Conservation (phyloP, 2,888 invertebrate genomes). For the Carcina quercana region DNA sequence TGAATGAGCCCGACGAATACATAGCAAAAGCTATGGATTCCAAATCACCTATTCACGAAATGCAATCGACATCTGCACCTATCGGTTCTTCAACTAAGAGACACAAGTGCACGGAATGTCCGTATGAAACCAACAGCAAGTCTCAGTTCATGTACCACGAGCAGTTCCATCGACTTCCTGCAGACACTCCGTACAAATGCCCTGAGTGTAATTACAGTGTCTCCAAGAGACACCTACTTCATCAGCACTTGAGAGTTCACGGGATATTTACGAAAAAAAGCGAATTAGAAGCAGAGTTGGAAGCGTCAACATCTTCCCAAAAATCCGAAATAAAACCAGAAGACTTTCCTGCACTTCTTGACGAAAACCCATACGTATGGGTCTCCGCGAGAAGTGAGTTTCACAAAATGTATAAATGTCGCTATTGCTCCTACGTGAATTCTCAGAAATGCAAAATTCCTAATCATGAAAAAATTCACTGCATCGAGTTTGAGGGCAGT, state of each 20-base stretch:
- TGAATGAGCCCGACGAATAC: slow-evolving; percentile 74
- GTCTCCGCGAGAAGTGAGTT: slow-evolving; percentile 82
- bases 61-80: slow-evolving; percentile 19
- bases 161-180: slow-evolving; percentile 83
- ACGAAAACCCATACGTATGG: slow-evolving; percentile 83
- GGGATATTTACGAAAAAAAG: slow-evolving; percentile 67
- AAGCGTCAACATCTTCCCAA: slow-evolving; percentile 33
- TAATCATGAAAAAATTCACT: slow-evolving; percentile 89
- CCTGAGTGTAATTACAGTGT: slow-evolving; percentile 88
- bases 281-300: slow-evolving; percentile 56
- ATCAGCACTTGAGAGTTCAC: slow-evolving; percentile 87
- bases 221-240: slow-evolving; percentile 85
- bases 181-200: slow-evolving; percentile 86
- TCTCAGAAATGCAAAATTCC: slow-evolving; percentile 85
- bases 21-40: slow-evolving; percentile 55
- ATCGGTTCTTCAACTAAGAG: slow-evolving; percentile 68
- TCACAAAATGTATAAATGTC: slow-evolving; percentile 89
- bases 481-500: slow-evolving; percentile 58
- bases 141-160: slow-evolving; percentile 91
- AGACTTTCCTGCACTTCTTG: slow-evolving; percentile 50
- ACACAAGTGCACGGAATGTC: slow-evolving; percentile 86
- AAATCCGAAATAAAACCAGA: slow-evolving; percentile 30
- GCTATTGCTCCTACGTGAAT: slow-evolving; percentile 89
- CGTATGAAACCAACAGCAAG: slow-evolving; percentile 89
- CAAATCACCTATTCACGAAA: slow-evolving; percentile 32